Evolutionary conservation across 2,888 invertebrate species (phyloP), one percentile per base, ranked within the genome.

Genomic region (Serripes groenlandicus): DNA sequence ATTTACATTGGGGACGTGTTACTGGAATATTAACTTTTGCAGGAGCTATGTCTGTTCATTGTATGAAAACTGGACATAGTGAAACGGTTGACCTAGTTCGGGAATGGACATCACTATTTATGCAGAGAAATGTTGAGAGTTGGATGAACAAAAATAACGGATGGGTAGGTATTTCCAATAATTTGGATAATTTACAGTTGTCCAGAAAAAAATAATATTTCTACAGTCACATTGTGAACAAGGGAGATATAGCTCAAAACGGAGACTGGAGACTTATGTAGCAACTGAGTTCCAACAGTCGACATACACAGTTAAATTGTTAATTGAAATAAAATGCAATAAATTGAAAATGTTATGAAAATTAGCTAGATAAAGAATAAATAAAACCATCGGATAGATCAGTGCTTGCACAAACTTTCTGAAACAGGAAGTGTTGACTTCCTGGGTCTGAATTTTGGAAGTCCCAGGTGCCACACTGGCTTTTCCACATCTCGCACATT

Each of bases 61-160:
- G 93, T 87, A 86, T 91, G 64, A 85, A 92, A 79, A 92, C 87
- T 58, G 90, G 91, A 56, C 90, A 92, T 85, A 91, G 91, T 5
- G 78, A 90, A 42, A 83, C 93, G 28, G 93, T 94, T 7, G 92
- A 93, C 71, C 88, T 91, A 70, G 91, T 95, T 58, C 90, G 92
- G 23, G 92, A 94, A 68, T 94, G 94, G 94, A 90, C 93, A 9
- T 85, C 92, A n/a, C 80, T 82, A n/a, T 95, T 94, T 85, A 87
- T 94, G 58, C 91, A 93, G 62, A 88, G 81, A 68, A 89, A 92
- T 75, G 89, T 95, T 75, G 80, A 86, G 56, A 83, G 87, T 11
- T 95, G 95, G 95, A 94, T 95, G 78, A 83, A 85, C 21, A 89
- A 91, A 32, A 91, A 95, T 76, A 92, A 92, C 35, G 94, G 93